phyloP scores from a whole-genome alignment of 2,113 vertebrate genomes.

The Platichthys stellatus region DNA sequence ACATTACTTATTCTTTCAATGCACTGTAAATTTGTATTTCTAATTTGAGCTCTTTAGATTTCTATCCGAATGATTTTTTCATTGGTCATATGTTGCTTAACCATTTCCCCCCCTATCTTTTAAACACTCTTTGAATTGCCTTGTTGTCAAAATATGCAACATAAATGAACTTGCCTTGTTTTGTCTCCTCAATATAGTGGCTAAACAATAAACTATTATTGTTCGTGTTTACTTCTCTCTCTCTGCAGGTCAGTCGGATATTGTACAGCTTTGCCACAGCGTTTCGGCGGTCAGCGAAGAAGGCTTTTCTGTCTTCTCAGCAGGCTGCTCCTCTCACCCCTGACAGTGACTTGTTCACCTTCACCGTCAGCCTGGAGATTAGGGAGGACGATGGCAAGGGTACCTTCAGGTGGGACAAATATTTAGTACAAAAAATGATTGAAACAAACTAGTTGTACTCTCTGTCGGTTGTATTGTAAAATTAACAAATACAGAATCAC shows the following conservation, averaged over 20 bases:
- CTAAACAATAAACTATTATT: not conserved
- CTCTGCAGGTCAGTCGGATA: conserved; percentile 92
- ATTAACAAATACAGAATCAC: too few relatives aligned
- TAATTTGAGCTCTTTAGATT: too few relatives aligned
- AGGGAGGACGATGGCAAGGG: conserved; percentile 99
- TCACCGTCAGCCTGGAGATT: conserved; percentile 97
- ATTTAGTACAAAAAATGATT: not conserved
- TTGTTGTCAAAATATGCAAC: not conserved
- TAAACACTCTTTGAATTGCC: too few relatives aligned
- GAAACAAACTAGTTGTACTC: too few relatives aligned
- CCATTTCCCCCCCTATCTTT: not conserved
- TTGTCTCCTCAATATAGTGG: too few relatives aligned
- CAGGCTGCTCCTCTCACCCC: conserved; percentile 89
- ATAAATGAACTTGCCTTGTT: not conserved
- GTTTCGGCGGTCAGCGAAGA: conserved; percentile 94
- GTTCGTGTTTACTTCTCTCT: not conserved
- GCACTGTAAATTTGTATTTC: not conserved
- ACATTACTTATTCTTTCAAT: not conserved
- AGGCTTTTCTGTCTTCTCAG: conserved; percentile 85
- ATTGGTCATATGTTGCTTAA: not conserved
- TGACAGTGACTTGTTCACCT: conserved; percentile 97
- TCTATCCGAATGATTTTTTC: not conserved
- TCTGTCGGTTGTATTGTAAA: too few relatives aligned
- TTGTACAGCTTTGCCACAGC: conserved; percentile 98
- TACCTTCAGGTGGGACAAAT: conserved; percentile 91